Conservation (phyloP, 2,888 invertebrate species). For the Lamproptera curius region DNA sequence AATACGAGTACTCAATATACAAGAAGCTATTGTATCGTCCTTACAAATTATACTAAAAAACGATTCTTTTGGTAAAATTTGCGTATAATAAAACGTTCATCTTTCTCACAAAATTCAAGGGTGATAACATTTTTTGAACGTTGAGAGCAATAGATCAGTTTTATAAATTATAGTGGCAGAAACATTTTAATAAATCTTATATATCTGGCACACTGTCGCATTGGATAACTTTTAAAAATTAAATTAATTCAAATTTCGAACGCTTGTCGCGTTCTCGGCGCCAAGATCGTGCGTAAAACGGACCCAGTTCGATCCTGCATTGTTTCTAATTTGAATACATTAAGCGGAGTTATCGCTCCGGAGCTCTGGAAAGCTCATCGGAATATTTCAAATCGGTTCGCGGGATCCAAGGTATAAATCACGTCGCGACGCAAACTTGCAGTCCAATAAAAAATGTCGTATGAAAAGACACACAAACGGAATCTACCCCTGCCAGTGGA, state of each 20-base stretch:
- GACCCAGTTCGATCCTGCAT: background rate
- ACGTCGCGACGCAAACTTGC: conserved; percentile 22
- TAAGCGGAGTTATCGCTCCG: conserved; percentile 3
- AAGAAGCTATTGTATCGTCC: too few relatives aligned
- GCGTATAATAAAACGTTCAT: too few relatives aligned
- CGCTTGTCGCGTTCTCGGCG: background rate
- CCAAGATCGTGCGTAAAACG: background rate
- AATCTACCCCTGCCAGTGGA: conserved; percentile 50
- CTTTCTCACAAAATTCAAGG: too few relatives aligned
- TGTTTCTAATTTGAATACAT: conserved; percentile 5
- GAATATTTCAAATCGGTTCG: conserved; percentile 3
- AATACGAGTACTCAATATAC: too few relatives aligned
- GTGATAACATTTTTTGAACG: too few relatives aligned
- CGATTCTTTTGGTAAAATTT: too few relatives aligned
- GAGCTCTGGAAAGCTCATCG: background rate
- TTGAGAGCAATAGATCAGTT: too few relatives aligned
- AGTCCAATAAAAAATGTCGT: conserved; percentile 48
- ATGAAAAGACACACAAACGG: conserved; percentile 47
- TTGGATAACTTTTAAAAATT: too few relatives aligned
- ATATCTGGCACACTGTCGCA: too few relatives aligned
- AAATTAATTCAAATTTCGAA: background rate
- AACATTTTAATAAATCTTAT: too few relatives aligned
- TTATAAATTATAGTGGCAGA: too few relatives aligned
- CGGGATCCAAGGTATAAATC: conserved; percentile 23
- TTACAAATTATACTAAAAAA: too few relatives aligned